Percentiles rank a stretch among this genome's conserved stretches.
These are phyloP conservation scores for Drosophila varians DNA, from an alignment of 1,140 invertebrate species.

Conservation along the genomic window DNA sequence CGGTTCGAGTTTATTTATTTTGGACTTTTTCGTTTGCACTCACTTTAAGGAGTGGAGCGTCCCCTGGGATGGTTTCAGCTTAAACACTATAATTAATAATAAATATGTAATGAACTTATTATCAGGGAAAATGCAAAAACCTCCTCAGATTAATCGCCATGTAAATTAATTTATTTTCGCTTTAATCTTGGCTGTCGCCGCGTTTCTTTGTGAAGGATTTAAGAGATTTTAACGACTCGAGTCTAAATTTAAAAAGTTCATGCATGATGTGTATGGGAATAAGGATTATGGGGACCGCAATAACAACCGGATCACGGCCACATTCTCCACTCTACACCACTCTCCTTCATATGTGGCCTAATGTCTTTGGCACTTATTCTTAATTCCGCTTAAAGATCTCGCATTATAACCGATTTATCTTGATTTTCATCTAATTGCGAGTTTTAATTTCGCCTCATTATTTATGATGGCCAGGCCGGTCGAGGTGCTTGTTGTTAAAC, in stretches of 20 bases:
- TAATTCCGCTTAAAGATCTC: constrained; percentile 51
- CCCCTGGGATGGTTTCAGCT: constrained; percentile 15
- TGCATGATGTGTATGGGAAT: background rate
- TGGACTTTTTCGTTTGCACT: constrained; percentile 59
- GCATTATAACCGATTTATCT: constrained; percentile 70
- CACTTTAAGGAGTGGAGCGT: background rate
- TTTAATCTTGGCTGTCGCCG: constrained; percentile 18
- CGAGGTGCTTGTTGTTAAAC: constrained; percentile 25
- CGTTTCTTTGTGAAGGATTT: constrained; percentile 27
- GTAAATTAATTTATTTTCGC: constrained; percentile 44
- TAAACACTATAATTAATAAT: constrained; percentile 50
- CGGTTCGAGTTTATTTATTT: constrained; percentile 61
- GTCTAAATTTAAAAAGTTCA: constrained; percentile 21
- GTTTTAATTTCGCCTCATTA: constrained; percentile 74
- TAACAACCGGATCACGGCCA: constrained; percentile 22
- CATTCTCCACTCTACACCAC: constrained; percentile 1
- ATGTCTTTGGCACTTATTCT: constrained; percentile 48
- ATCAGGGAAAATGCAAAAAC: constrained; percentile 5
- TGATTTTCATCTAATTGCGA: constrained; percentile 71
- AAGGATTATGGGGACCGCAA: background rate
- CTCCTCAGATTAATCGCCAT: constrained; percentile 15
- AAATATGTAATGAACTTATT: constrained; percentile 35
- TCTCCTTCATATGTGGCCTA: constrained; percentile 25
- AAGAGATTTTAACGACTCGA: constrained; percentile 8
- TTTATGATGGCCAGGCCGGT: constrained; percentile 51